phyloP scores from a whole-genome alignment of 2,797 vertebrate species.

The Trachops cirrhosus region DNA sequence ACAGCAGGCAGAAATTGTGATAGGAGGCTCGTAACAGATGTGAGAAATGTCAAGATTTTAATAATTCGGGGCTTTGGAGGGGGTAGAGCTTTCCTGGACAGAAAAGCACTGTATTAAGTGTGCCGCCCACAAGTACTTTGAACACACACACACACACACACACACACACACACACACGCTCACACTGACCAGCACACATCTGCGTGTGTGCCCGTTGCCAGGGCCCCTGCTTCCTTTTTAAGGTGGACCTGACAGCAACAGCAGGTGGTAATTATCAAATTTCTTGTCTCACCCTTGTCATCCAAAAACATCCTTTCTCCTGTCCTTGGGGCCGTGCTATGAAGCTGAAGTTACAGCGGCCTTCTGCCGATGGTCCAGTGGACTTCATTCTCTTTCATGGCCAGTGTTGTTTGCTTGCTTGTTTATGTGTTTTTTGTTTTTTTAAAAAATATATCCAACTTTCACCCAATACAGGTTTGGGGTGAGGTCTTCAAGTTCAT shows the following conservation, averaged over 20 bases:
- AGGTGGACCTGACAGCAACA: not conserved
- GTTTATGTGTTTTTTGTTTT: not conserved
- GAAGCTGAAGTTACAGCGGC: not conserved
- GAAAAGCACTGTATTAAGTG: slow-evolving; percentile 18
- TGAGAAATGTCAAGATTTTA: slow-evolving; percentile 38
- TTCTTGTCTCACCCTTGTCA: not conserved
- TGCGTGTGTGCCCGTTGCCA: rapidly evolving
- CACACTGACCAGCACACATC: not conserved
- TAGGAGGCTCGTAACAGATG: not conserved
- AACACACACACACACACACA: not conserved
- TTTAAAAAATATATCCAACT: not conserved
- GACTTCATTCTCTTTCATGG: not conserved
- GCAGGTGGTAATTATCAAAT: not conserved
- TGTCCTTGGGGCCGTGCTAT: not conserved
- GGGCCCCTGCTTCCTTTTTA: not conserved
- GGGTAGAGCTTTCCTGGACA: slow-evolving; percentile 22
- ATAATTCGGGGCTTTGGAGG: slow-evolving; percentile 35
- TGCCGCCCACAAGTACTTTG: not conserved
- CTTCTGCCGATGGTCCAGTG: not conserved
- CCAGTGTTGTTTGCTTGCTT: not conserved
- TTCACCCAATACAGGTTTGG: not conserved
- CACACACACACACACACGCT: not conserved
- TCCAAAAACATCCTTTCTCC: not conserved
- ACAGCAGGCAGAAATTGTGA: not conserved
- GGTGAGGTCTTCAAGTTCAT: not conserved